phyloP scores from a whole-genome alignment of 2,888 invertebrate genomes.

The Trichogramma evanescens region DNA sequence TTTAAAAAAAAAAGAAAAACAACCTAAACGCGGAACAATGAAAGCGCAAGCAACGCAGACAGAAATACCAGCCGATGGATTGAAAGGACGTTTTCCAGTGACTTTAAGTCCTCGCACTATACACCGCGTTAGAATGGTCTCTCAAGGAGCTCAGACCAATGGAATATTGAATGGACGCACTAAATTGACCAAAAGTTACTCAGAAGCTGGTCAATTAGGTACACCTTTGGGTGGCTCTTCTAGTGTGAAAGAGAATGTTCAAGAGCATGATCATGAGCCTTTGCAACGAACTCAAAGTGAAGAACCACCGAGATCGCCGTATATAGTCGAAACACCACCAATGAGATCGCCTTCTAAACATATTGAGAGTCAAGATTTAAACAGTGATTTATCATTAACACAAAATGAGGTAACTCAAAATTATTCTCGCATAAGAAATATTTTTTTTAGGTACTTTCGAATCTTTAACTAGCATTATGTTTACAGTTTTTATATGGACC shows the following conservation, averaged over 20 bases:
- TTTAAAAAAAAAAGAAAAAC: constrained; percentile 56
- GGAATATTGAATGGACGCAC: constrained; percentile 63
- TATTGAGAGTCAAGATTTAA: too few relatives aligned
- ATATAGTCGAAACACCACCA: constrained; percentile 56
- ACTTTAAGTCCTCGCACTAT: constrained; percentile 76
- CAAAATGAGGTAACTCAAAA: too few relatives aligned
- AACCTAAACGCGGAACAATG: constrained; percentile 73
- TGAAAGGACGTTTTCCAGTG: constrained; percentile 47
- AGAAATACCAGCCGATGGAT: constrained; percentile 62
- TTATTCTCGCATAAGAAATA: too few relatives aligned
- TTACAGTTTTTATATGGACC: too few relatives aligned
- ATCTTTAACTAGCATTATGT: too few relatives aligned
- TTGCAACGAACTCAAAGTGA: constrained; percentile 79
- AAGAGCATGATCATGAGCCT: constrained; percentile 60
- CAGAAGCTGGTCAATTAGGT: constrained; percentile 60
- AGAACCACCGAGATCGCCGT: constrained; percentile 73
- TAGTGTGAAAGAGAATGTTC: constrained; percentile 29
- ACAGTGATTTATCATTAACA: too few relatives aligned
- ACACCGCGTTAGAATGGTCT: constrained; percentile 81
- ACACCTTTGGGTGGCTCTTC: constrained; percentile 37
- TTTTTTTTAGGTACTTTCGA: too few relatives aligned
- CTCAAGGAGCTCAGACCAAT: constrained; percentile 85
- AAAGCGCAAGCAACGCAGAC: constrained; percentile 90
- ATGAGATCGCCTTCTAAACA: constrained; percentile 26
- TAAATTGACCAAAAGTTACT: constrained; percentile 75